Base-by-base conservation (phyloP, 1,140 invertebrate species). In the Dolichoris vasculosae region DNA sequence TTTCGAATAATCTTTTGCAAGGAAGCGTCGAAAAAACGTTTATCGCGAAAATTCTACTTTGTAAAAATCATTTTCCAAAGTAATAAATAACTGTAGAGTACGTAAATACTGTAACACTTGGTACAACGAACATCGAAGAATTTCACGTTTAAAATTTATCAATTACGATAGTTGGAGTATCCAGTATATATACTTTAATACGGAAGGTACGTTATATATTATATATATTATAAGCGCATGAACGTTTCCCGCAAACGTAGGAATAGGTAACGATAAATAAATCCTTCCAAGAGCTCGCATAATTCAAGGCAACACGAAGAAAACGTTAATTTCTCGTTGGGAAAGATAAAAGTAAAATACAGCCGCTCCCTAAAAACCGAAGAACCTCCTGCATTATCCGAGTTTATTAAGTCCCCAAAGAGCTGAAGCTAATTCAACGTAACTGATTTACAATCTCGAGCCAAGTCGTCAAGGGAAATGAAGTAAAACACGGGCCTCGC, bases 361-460 rank as follows among this genome's bases (percentile, higher is more conserved):
- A 77, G 75, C 55, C 43, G 75, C 43, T 32, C 9, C 26, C 71
- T 46, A 51, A 51, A 75, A 75, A 46, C 23, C 26, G 67, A 69
- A 73, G 32, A 77, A 32, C 40, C 71, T 75, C 13, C 2, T 46
- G 43, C 71, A 30, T 48, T 75, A 75, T 46, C n/a, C n/a, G 40
- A 43, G 6, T 75, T 88, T 88, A 93, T 91, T 91, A 92, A 92
- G 89, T 90, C 88, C 77, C 51, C 55, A 20, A 81, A 67, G 38
- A 48, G 38, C 35, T 32, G 26, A 30, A 26, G 63, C 63, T 81
- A 69, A 69, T 80, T 81, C 79, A 81, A 32, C 26, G 46, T n/a
- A 26, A 38, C 55, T 82, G 80, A 82, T 82, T 82, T 73, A 82
- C 79, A 69, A 79, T 79, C 35, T 23, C 30, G 38, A 35, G n/a